Evolutionary conservation across 2,113 vertebrate genomes (phyloP).

Genomic region (Anolis carolinensis): DNA sequence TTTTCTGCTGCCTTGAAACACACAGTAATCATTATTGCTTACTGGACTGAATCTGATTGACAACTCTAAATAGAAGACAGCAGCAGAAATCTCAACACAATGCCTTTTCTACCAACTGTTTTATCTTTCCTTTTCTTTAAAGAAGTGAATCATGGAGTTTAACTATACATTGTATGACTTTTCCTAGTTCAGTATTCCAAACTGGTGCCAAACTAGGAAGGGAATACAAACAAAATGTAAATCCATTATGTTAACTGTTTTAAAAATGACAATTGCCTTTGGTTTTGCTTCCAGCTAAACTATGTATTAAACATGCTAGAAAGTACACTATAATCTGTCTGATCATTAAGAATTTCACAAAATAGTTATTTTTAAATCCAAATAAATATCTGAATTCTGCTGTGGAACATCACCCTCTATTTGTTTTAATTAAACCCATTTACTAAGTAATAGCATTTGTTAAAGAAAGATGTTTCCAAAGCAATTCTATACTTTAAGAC

Average conservation of each 20-base stretch:
- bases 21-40: not conserved
- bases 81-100: slow-evolving; percentile 8
- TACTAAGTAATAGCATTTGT: slow-evolving; percentile 44
- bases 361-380: slow-evolving; percentile 58
- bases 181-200: not conserved
- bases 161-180: not conserved
- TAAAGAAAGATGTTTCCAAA: slow-evolving; percentile 50
- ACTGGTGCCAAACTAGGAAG: not conserved
- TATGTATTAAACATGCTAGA: slow-evolving; percentile 36
- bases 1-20: not conserved
- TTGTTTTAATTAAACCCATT: slow-evolving; percentile 68
- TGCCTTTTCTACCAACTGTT: not conserved
- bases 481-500: slow-evolving; percentile 53
- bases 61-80: not conserved
- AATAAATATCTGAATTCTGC: slow-evolving; percentile 69
- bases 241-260: slow-evolving; percentile 31
- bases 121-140: not conserved
- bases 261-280: slow-evolving; percentile 47
- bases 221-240: not conserved
- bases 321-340: slow-evolving; percentile 63
- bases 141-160: accelerated
- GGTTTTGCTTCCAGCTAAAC: slow-evolving; percentile 59
- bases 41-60: not conserved
- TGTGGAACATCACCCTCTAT: slow-evolving; percentile 39
- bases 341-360: slow-evolving; percentile 68